Evolutionary conservation across 2,888 invertebrate species (phyloP).

Genomic region (Drosophila recens): DNA sequence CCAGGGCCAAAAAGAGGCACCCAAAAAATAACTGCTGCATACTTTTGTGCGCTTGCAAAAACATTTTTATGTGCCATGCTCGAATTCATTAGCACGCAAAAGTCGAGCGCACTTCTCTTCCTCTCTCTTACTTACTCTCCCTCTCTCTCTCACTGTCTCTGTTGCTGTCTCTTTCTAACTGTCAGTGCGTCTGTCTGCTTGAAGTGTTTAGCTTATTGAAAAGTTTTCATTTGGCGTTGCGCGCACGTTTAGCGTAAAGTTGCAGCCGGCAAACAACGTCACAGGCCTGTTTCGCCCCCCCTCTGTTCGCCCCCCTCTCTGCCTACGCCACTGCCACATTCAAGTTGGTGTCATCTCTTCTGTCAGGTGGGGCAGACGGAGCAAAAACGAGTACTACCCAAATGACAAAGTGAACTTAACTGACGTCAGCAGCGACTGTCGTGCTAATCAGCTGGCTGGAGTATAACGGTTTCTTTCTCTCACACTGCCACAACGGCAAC

Average conservation of each 20-base stretch:
- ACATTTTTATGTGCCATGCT: slow-evolving; percentile 75
- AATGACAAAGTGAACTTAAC: slow-evolving; percentile 69
- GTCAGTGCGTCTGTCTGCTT: slow-evolving; percentile 57
- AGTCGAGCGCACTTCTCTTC: slow-evolving; percentile 25
- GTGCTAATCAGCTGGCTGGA: slow-evolving; percentile 62
- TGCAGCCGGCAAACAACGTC: slow-evolving; percentile 25
- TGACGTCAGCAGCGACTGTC: slow-evolving; percentile 50
- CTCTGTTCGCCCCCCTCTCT: too few species aligned
- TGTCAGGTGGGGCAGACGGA: slow-evolving; percentile 5
- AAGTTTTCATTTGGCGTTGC: slow-evolving; percentile 71
- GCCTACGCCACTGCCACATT: background rate
- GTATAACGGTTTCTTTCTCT: slow-evolving; percentile 30
- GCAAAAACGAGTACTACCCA: slow-evolving; percentile 27
- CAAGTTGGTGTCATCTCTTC: slow-evolving; percentile 26
- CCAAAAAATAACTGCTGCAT: slow-evolving; percentile 49
- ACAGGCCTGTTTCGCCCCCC: slow-evolving; percentile 4
- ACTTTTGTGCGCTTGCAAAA: slow-evolving; percentile 63
- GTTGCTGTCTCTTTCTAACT: slow-evolving; percentile 27
- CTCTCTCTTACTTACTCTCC: background rate
- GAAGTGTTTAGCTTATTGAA: slow-evolving; percentile 80
- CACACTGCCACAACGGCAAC: slow-evolving; percentile 6
- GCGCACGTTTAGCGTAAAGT: slow-evolving; percentile 68
- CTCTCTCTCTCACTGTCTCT: background rate
- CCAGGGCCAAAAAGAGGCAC: slow-evolving; percentile 13
- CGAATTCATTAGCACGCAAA: slow-evolving; percentile 76